Evolutionary conservation across 2,888 invertebrate genomes (phyloP).

Genomic region (Scelioninae gen. 2): DNA sequence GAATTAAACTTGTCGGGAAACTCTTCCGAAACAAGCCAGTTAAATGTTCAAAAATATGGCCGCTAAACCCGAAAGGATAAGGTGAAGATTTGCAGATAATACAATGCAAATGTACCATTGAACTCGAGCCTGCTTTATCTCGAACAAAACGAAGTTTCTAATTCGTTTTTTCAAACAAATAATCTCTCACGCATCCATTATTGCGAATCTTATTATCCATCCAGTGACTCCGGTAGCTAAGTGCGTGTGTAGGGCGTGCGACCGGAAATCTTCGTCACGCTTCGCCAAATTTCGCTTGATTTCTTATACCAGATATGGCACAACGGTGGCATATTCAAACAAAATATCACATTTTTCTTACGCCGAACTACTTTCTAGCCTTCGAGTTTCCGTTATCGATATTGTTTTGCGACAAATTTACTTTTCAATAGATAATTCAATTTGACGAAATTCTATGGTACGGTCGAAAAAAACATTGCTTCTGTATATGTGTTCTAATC

Average conservation of each 20-base stretch:
- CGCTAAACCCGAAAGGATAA: not conserved
- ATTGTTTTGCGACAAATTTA: too few species aligned
- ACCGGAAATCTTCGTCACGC: constrained; percentile 73
- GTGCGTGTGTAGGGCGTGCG: constrained; percentile 71
- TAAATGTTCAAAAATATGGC: constrained; percentile 1
- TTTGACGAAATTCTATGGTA: too few species aligned
- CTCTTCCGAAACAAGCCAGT: constrained; percentile 15
- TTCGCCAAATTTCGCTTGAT: constrained; percentile 68
- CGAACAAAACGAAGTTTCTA: constrained; percentile 32
- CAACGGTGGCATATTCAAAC: constrained; percentile 39
- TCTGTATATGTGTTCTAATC: too few species aligned
- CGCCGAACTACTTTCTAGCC: too few species aligned
- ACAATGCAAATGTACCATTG: not conserved
- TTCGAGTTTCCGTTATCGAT: too few species aligned
- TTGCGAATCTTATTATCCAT: constrained; percentile 53
- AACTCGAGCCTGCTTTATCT: constrained; percentile 1
- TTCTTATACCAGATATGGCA: constrained; percentile 58
- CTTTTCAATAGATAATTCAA: too few species aligned
- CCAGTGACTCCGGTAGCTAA: constrained; percentile 27
- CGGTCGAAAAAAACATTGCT: too few species aligned
- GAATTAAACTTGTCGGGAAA: constrained; percentile 32
- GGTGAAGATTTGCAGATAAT: not conserved
- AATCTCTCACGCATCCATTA: constrained; percentile 44
- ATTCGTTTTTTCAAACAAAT: constrained; percentile 28
- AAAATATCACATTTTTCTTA: too few species aligned